A percentile compares a stretch with the other conserved stretches of the same genome.
Conservation (phyloP, 1,140 invertebrate species). For the Scaptomyza hsui region DNA sequence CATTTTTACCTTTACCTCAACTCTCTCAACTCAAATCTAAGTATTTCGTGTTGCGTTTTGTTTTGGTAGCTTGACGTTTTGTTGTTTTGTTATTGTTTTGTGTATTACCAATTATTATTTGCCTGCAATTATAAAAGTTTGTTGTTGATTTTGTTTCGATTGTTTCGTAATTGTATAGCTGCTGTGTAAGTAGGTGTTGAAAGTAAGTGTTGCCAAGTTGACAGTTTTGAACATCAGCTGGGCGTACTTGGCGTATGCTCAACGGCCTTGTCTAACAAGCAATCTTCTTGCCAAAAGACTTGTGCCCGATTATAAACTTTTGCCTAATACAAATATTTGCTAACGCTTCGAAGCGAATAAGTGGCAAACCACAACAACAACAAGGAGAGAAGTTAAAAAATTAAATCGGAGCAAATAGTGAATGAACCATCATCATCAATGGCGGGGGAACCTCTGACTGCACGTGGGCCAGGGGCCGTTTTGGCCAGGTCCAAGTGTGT, state of each 20-base stretch:
- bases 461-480: neutral
- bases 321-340: constrained; percentile 10
- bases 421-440: constrained; percentile 69
- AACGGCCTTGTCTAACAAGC: constrained; percentile 56
- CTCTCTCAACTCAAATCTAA: constrained; percentile 11
- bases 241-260: constrained; percentile 18
- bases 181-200: constrained; percentile 64
- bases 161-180: constrained; percentile 63
- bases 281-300: neutral
- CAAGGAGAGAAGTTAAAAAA: neutral
- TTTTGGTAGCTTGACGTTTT: constrained; percentile 69
- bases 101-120: constrained; percentile 29
- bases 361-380: neutral
- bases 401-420: constrained; percentile 32
- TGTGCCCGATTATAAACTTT: neutral
- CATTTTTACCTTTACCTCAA: constrained; percentile 25
- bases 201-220: constrained; percentile 59
- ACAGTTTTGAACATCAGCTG: constrained; percentile 48
- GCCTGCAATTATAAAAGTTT: constrained; percentile 65
- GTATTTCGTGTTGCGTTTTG: constrained; percentile 31
- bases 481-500: constrained; percentile 33
- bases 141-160: constrained; percentile 59
- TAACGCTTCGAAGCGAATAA: neutral
- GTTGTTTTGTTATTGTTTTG: constrained; percentile 52
- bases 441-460: constrained; percentile 1